Base-by-base conservation (phyloP, 92 coral and sea anemone genomes). In the Porites rus region DNA sequence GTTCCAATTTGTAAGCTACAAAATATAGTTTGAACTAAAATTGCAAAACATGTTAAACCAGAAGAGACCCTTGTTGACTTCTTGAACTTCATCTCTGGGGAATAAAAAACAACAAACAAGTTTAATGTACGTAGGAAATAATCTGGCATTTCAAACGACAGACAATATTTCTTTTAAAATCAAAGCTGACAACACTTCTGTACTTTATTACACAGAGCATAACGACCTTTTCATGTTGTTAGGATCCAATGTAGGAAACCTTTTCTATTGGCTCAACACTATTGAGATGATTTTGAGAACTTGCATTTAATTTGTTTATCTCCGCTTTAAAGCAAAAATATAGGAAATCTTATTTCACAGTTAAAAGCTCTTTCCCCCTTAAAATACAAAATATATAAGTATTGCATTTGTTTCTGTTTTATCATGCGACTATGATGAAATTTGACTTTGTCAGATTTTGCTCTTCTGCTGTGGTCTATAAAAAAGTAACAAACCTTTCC, bases 111-210 rank as follows among this genome's bases (percentile, higher is more conserved):
- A 83, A 74, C 72, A 60, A 81, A 19, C 24, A 67, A 11, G 38
- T 31, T 81, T 69, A 22, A 61, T 64, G 22, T 31, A 53, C 20
- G 65, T 68, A 28, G 65, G 25, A 38, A 43, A 50, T 22, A 62
- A 83, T 50, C 24, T 72, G 80, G 72, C 80, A 14, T 73, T 43
- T 83, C 79, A 74, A 51, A 74, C 51, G 86, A 69, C 67, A 25
- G 46, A 43, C 56, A 31, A 51, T 53, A 28, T 70, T 67, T 51
- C 1, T 6, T 43, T 70, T 53, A 7, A 28, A 58, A 81, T 81
- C 31, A 70, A 81, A 70, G 50, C 69, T 19, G 77, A 70, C 58
- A 79, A 21, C 19, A n/a, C 20, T 16, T n/a, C 51, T 51, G 65
- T 22, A 22, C 25, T 22, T 65, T 51, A 79, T 66, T 50, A 79